Conservation (phyloP, 1,140 invertebrate genomes). For the Ptiloglossa arizonensis region DNA sequence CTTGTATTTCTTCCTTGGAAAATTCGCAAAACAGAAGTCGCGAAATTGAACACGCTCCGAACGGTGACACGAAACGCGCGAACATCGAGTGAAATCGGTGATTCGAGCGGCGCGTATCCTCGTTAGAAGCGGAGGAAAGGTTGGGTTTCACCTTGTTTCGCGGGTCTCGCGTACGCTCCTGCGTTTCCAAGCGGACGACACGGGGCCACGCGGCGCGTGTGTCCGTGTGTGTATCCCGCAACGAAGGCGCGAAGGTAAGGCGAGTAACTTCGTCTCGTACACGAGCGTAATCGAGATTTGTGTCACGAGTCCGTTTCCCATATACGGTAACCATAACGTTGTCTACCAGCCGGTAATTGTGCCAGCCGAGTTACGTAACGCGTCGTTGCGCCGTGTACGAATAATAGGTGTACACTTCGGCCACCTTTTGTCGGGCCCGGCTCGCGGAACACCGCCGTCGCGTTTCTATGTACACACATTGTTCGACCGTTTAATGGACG, state of each 20-base stretch:
- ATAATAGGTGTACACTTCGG: constrained; percentile 51
- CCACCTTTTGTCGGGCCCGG: constrained; percentile 46
- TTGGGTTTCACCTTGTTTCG: too few relatives aligned
- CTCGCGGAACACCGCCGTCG: not conserved
- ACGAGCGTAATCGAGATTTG: constrained; percentile 71
- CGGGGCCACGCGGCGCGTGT: too few relatives aligned
- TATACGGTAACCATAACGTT: constrained; percentile 68
- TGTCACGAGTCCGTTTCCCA: constrained; percentile 76
- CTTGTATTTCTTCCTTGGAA: too few relatives aligned
- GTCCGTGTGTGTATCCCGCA: too few relatives aligned
- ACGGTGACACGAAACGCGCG: too few relatives aligned
- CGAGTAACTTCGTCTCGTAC: constrained; percentile 24
- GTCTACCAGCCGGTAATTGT: constrained; percentile 59
- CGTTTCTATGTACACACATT: not conserved
- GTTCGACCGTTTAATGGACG: not conserved
- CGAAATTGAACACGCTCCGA: too few relatives aligned
- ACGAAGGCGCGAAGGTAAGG: constrained; percentile 29
- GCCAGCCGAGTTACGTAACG: constrained; percentile 56
- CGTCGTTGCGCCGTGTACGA: constrained; percentile 41
- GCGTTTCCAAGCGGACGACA: not conserved
- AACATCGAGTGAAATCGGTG: too few relatives aligned
- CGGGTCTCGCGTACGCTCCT: not conserved
- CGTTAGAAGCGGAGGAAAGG: too few relatives aligned
- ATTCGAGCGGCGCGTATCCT: too few relatives aligned
- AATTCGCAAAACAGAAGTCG: too few relatives aligned